Evolutionary conservation across 2,888 invertebrate genomes (phyloP), one percentile per base, ranked within the genome.

Genomic region (Dolomedes plantarius): DNA sequence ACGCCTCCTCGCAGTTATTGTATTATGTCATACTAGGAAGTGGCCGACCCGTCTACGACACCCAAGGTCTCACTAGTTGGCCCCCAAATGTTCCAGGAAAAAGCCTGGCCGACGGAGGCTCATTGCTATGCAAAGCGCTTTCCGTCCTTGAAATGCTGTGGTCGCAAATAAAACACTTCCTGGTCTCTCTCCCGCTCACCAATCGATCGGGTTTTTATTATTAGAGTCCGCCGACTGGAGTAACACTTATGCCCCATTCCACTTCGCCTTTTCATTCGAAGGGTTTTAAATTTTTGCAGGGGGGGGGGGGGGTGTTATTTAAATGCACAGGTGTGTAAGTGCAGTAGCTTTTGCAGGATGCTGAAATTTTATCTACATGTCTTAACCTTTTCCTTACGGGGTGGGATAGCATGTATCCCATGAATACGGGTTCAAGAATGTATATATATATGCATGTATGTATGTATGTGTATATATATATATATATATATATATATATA

Each of bases 91-190:
- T 9, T 46, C 23, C 56, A 56, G 56, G 23, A 56, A 56, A 56
- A 56, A n/a, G n/a, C n/a, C n/a, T n/a, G n/a, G n/a, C n/a, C 56
- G 19, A 3, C n/a, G 3, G 46, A 46, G 2, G 19, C 23, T 56
- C 19, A 56, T 56, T 56, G 56, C 5, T 56, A 56, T 56, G 56
- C 56, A 56, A 56, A 56, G 23, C 56, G 23, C 19, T 19, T 56
- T 2, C 11, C 23, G 56, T 56, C 56, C 56, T 56, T 56, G 56
- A 5, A 23, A 23, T 56, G n/a, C 23, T 56, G 2, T 11, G 23
- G 56, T 11, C 19, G 5, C 3, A 1, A 19, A 56, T 6, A 5
- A 56, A 56, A 56, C 56, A 19, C 56, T 56, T 56, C 56, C 56
- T 56, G 23, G 56, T 56, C 3, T 23, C 3, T 23, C 3, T 23